phyloP scores from a whole-genome alignment of 1,140 invertebrate species.

The Drosophila athabasca region DNA sequence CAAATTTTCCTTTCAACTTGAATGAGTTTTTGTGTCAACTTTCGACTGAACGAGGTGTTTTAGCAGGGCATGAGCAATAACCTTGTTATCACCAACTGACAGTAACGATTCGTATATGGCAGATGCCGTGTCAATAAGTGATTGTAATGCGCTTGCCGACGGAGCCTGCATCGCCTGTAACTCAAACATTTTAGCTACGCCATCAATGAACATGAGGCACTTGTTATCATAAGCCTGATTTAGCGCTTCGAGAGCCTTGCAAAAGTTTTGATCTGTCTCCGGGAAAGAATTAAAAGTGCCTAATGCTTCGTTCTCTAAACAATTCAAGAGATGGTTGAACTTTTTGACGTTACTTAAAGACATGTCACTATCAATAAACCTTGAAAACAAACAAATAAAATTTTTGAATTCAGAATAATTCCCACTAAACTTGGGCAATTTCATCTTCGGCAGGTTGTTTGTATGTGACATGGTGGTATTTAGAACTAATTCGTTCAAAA shows the following conservation, averaged over 20 bases:
- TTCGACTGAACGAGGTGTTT: too few species aligned
- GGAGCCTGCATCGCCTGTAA: neutral
- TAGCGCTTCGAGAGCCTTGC: neutral
- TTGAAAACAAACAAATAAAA: too few species aligned
- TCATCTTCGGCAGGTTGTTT: too few species aligned
- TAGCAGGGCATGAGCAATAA: too few species aligned
- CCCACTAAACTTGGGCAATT: too few species aligned
- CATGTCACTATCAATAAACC: neutral
- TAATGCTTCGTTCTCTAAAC: neutral
- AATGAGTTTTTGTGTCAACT: too few species aligned
- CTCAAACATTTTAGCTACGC: neutral
- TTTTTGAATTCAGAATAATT: too few species aligned
- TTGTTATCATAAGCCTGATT: neutral
- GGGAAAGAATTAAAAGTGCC: neutral
- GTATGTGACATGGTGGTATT: too few species aligned
- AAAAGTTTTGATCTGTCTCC: neutral
- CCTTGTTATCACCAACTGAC: too few species aligned
- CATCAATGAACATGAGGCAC: neutral
- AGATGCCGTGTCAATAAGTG: too few species aligned
- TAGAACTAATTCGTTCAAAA: too few species aligned
- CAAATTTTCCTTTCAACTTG: constrained; percentile 10
- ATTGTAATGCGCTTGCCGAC: constrained; percentile 1
- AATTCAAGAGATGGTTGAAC: neutral
- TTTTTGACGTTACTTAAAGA: neutral
- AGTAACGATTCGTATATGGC: too few species aligned